Evolutionary conservation across 2,113 vertebrate species (phyloP), one percentile per base, ranked within the genome.

Genomic region (Sminthopsis crassicaudata): DNA sequence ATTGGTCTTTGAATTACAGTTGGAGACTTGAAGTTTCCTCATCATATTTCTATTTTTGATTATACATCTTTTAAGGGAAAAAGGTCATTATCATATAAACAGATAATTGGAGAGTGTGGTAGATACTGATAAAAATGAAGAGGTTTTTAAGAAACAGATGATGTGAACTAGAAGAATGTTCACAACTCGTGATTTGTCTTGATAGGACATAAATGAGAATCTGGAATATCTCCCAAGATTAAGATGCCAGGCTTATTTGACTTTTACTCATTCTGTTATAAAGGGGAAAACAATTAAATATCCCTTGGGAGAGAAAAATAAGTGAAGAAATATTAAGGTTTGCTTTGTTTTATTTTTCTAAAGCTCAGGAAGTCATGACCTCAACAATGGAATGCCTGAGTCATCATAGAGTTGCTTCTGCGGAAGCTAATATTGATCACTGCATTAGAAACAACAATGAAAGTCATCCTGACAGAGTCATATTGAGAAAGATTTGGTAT

Each of bases 21-120:
- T 94, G 94, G 97, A 96, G 97, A 97, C 67, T 97, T 97, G 93
- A 98, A 97, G 98, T 98, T 98, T 97, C 96, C 53, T 23, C 57
- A 96, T 98, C 94, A 27, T 96, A 96, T 97, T 97, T 97, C 91
- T 96, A 90, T 97, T 97, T 95, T 88, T 90, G 90, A 42, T 55
- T 94, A 3, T 94, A 88, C 8, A 24, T 90, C 48, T 94, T 97
- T 96, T 0, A 0, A 95, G 93, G 84, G 95, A 97, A 50, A 53
- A 92, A 91, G 92, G 95, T 93, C 25, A 11, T 97, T 97, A 97
- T 92, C 91, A 97, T 97, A 91, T 93, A 97, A 97, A 76, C 88
- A 95, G 91, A 53, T 84, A 92, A 92, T 46, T 50, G 24, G 60
- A 95, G 90, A 84, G 48, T 30, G 1, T 53, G 27, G 23, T 27